A percentile compares a stretch with the other conserved stretches of the same genome.
Evolutionary conservation across 1,140 invertebrate genomes (phyloP).

Genomic region (Cydia splendana): DNA sequence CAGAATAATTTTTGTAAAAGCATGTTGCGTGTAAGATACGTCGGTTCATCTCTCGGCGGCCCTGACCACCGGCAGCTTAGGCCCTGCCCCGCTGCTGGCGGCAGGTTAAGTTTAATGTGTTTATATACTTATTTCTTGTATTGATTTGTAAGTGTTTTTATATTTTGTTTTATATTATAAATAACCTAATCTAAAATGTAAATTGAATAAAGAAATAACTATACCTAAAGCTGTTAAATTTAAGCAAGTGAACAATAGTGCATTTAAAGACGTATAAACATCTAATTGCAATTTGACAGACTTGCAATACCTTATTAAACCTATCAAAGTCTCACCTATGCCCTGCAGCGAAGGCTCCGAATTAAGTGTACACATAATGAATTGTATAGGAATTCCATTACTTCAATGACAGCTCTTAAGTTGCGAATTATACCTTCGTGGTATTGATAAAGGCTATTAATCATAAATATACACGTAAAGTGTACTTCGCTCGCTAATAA

Average conservation of each 20-base stretch:
- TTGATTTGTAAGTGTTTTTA: no score
- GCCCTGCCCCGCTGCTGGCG: no score
- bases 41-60: no score
- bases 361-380: neutral
- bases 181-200: no score
- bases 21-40: neutral
- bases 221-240: neutral
- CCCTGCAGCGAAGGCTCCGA: neutral
- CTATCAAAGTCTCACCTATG: conserved; percentile 14
- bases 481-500: neutral
- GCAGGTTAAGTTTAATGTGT: no score
- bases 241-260: neutral
- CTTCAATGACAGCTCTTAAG: conserved; percentile 6
- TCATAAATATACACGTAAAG: neutral
- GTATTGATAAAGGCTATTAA: neutral
- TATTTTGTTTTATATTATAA: no score
- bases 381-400: conserved; percentile 9
- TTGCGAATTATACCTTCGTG: conserved; percentile 1
- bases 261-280: neutral
- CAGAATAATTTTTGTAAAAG: neutral
- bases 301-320: neutral
- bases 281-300: neutral
- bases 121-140: no score
- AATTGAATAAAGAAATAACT: no score
- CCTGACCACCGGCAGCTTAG: no score